Evolutionary conservation across 2,113 vertebrate species (phyloP).

Genomic region (Rousettus leschenaultii): DNA sequence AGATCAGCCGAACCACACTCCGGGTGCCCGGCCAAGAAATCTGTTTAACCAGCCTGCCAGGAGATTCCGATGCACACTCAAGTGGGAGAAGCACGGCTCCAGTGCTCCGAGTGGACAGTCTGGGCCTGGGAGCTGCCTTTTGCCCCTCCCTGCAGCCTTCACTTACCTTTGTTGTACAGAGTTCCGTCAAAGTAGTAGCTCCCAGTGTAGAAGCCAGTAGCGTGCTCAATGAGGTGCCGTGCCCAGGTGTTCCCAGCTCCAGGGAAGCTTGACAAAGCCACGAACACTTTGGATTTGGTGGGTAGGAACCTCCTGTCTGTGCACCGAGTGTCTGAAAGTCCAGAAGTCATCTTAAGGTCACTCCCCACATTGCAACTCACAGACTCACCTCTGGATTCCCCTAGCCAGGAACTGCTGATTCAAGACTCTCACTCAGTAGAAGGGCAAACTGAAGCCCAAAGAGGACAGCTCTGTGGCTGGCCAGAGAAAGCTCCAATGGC

Average conservation of each 20-base stretch:
- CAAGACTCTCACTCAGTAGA: not conserved
- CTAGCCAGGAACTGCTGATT: not conserved
- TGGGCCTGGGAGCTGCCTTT: rapidly evolving
- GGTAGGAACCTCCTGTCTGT: constrained; percentile 93
- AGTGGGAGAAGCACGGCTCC: too few species aligned
- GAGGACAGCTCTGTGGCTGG: not conserved
- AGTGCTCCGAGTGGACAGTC: rapidly evolving
- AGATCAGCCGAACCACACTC: too few species aligned
- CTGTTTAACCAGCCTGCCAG: not conserved
- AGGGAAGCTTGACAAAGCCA: constrained; percentile 95
- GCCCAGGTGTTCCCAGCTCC: constrained; percentile 98
- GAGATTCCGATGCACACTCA: not conserved
- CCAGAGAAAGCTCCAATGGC: not conserved
- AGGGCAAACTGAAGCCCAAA: not conserved
- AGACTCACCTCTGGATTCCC: not conserved
- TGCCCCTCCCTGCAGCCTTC: rapidly evolving
- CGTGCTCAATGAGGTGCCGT: constrained; percentile 94
- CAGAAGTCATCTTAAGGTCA: constrained; percentile 64
- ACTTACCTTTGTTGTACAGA: constrained; percentile 94
- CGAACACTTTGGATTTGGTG: constrained; percentile 89
- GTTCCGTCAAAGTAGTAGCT: constrained; percentile 98
- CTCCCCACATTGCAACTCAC: not conserved
- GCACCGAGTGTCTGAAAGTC: constrained; percentile 91
- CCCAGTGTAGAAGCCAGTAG: constrained; percentile 95
- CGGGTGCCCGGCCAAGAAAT: rapidly evolving